Base-by-base conservation (phyloP, 2,888 invertebrate species). In the Eupithecia vulgata region DNA sequence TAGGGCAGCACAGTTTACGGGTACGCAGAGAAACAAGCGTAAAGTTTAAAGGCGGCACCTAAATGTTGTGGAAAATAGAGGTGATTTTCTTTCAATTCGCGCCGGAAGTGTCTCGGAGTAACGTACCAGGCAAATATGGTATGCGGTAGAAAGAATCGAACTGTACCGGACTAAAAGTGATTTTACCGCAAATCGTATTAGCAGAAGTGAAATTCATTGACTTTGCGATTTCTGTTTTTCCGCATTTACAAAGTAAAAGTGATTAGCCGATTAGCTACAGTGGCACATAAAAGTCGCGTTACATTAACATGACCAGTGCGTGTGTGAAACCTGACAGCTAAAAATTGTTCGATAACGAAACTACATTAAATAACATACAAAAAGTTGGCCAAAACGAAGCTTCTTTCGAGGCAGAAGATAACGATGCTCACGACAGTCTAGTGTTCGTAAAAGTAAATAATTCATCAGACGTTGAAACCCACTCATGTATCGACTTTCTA, bases 401-500 rank as follows among this genome's bases (percentile, higher is more conserved):
- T 40, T 61, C 30, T 30, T 25, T 65, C 40, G 37, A 64, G 37
- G 30, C 62, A 35, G 35, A 62, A 30, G 35, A 62, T 34, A 40
- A 42, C 45, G 13, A 57, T 57, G 25, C 12, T 57, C 25, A 75
- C 75, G 21, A 52, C 48, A 52, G 48, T 52, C 48, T 8, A 73
- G 69, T 75, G 77, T 75, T 72, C 73, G 42, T 74, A 75, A 78
- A 65, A 72, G 76, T 79, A 71, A 77, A 80, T 79, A 75, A 79
- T 75, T 76, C 76, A 79, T 76, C 73, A 73, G 74, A 76, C 68
- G 73, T 64, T 76, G 71, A 72, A 79, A 74, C 74, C 67, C 52
- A 73, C 68, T 68, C 65, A 65, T 73, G 76, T 81, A 76, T 80
- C 81, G 78, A 83, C 81, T 83, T 84, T 84, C 84, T 83, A 82